Evolutionary conservation across 2,888 invertebrate species (phyloP), one percentile per base, ranked within the genome.

Genomic region (Notocelia uddmanniana): DNA sequence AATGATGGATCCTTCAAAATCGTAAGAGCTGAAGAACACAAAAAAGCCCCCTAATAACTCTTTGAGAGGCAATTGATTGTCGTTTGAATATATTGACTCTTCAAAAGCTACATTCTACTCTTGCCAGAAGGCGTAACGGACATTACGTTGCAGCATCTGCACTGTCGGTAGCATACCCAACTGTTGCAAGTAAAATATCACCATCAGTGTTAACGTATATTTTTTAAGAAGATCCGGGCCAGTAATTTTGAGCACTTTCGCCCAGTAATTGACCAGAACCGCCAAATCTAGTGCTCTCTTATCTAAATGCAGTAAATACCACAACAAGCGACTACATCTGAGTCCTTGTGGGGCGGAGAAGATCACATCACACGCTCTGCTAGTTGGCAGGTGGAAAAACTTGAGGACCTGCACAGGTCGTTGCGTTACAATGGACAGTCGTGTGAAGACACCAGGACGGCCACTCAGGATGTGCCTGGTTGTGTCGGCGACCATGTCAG

Each of bases 361-460:
- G 68, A 95, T 96, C 23, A 96, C 89, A 81, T 96, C 96, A 76
- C 96, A 94, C 59, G 91, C 94, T 3, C 95, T 90, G 0, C 91
- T 87, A 0, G 95, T 95, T 3, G 85, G 81, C 2, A 81, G 76
- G 77, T 96, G 95, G 37, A 87, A 84, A 80, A 95, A 95, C 79
- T 95, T 96, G 6, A 96, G 94, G 69, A 96, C 95, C 3, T 96
- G 96, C 2, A 95, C 95, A 76, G 95, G 95, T 0, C 96, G 96
- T 50, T 87, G 87, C 0, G 95, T 93, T 77, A 96, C 95, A 3
- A 94, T 86, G 41, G 94, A 77, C n/a, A 95, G 84, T 52, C 94
- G 87, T 0, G 81, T 75, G 78, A 95, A 95, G 26, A 85, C 59
- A 1, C 73, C 55, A 0, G 76, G 74, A 45, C 80, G 84, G 19